Conservation (phyloP, 2,797 vertebrate species). For the Sciurus carolinensis region DNA sequence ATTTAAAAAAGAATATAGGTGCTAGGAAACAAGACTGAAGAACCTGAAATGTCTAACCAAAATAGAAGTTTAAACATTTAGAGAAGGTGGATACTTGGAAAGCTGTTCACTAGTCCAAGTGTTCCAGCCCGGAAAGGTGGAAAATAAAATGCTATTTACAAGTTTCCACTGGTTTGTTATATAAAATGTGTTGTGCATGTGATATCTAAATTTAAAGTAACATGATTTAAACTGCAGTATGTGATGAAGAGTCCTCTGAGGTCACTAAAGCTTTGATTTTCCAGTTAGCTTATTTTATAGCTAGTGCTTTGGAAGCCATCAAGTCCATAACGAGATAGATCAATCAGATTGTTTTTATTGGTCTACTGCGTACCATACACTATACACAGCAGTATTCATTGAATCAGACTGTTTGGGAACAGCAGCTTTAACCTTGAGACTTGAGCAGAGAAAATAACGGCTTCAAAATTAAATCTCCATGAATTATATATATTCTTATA, state of each 20-base stretch:
- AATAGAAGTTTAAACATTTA: conserved; percentile 67
- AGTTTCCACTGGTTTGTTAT: conserved; percentile 82
- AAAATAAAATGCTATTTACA: conserved; percentile 81
- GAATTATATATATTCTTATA: conserved; percentile 85
- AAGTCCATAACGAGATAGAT: conserved; percentile 89
- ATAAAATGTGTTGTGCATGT: conserved; percentile 83
- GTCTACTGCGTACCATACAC: conserved; percentile 86
- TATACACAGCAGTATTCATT: conserved; percentile 83
- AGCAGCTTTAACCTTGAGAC: conserved; percentile 87
- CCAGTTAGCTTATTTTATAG: conserved; percentile 90
- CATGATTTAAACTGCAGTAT: conserved; percentile 85
- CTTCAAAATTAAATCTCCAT: conserved; percentile 84
- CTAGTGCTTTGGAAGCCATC: conserved; percentile 88
- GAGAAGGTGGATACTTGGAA: conserved; percentile 73
- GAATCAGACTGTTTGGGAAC: conserved; percentile 85
- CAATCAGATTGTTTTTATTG: conserved; percentile 89
- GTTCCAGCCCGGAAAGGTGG: conserved; percentile 67
- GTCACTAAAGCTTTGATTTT: conserved; percentile 90
- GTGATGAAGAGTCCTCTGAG: conserved; percentile 89
- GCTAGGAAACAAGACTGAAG: not conserved
- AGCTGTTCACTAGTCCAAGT: conserved; percentile 64
- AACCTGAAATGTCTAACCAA: conserved; percentile 37
- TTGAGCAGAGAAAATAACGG: conserved; percentile 79
- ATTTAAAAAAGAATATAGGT: conserved; percentile 3
- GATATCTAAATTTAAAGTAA: conserved; percentile 88